phyloP scores from a whole-genome alignment of 2,888 invertebrate genomes.

The Conchocele bisecta region DNA sequence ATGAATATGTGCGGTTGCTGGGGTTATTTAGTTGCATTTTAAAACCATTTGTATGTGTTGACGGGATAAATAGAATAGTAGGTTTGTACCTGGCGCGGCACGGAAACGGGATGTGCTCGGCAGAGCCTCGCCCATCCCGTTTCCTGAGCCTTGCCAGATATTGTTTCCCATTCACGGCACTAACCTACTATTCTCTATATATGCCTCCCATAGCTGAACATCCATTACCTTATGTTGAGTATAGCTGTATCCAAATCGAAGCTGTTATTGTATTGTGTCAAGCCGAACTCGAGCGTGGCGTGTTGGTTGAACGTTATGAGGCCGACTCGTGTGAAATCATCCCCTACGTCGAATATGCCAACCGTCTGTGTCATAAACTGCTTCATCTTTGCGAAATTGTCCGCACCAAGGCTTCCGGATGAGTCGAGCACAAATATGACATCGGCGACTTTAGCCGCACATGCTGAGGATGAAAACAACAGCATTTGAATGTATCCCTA shows the following conservation, averaged over 20 bases:
- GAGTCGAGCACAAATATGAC: conserved; percentile 73
- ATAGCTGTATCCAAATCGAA: conserved; percentile 12
- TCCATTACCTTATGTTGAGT: no score
- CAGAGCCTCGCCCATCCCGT: no score
- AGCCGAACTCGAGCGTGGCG: conserved; percentile 28
- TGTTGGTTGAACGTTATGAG: conserved; percentile 46
- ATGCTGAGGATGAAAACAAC: conserved; percentile 19
- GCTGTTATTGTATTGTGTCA: conserved; percentile 33
- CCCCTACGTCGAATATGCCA: conserved; percentile 28
- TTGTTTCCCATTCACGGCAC: no score
- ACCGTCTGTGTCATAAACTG: conserved; percentile 55
- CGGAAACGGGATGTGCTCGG: no score
- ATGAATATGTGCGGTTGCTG: no score
- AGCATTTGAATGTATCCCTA: background rate
- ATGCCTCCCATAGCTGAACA: no score
- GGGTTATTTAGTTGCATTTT: no score
- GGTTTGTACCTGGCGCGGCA: no score
- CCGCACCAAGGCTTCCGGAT: conserved; percentile 69
- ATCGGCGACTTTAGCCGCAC: conserved; percentile 58
- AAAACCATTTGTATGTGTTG: no score
- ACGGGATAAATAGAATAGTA: no score
- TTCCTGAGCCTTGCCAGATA: no score
- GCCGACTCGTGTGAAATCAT: conserved; percentile 36
- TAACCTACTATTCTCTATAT: no score
- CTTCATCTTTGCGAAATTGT: conserved; percentile 65